phyloP scores from a whole-genome alignment of 1,140 invertebrate genomes.

The Drosophila malerkotliana region DNA sequence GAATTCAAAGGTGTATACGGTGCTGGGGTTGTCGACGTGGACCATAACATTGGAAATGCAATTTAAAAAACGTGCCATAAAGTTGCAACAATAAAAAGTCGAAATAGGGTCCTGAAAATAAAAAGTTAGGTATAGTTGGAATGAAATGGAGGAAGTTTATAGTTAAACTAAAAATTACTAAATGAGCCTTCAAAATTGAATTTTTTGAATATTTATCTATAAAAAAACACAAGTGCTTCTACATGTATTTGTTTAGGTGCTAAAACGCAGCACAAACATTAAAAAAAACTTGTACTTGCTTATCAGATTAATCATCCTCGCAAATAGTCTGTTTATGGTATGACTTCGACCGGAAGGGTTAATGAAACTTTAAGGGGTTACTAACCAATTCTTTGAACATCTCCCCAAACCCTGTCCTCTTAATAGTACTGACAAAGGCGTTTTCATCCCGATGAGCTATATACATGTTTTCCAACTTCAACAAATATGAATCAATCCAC shows the following conservation, averaged over 20 bases:
- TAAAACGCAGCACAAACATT: too few relatives aligned
- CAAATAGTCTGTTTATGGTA: too few relatives aligned
- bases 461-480: conserved; percentile 40
- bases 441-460: conserved; percentile 39
- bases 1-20: conserved; percentile 46
- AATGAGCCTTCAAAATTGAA: too few relatives aligned
- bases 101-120: conserved; percentile 20
- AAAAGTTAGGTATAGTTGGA: background rate
- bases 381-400: conserved; percentile 43
- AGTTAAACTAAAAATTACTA: too few relatives aligned
- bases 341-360: background rate
- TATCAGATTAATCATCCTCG: too few relatives aligned
- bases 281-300: too few relatives aligned
- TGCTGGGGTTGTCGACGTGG: conserved; percentile 28
- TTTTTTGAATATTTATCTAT: background rate
- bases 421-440: conserved; percentile 21
- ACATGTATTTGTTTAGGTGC: too few relatives aligned
- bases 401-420: conserved; percentile 4
- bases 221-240: too few relatives aligned
- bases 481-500: conserved; percentile 52
- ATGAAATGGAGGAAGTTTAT: background rate
- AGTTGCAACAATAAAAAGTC: conserved; percentile 32
- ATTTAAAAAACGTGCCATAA: conserved; percentile 25
- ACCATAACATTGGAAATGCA: conserved; percentile 21
- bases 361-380: conserved; percentile 4